Conservation (phyloP, 1,140 invertebrate species). For the Papilio dardanus region DNA sequence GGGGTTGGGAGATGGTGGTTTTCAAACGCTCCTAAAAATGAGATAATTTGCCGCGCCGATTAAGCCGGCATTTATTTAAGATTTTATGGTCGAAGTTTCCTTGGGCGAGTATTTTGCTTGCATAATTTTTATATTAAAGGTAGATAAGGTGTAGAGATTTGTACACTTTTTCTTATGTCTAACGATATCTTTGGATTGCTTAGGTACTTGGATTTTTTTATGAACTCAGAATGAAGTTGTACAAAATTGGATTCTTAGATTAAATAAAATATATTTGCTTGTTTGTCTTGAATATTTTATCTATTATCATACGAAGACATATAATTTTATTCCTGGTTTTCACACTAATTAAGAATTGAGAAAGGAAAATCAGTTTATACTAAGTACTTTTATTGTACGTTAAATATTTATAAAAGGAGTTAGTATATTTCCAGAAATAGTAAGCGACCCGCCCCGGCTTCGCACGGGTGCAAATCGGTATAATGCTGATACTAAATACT, state of each 20-base stretch:
- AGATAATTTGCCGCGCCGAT: constrained; percentile 64
- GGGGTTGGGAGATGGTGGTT: constrained; percentile 25
- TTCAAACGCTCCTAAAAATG: constrained; percentile 52
- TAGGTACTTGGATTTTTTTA: neutral
- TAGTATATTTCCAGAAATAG: no score
- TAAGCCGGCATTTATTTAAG: constrained; percentile 58
- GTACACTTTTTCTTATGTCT: constrained; percentile 36
- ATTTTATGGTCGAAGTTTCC: constrained; percentile 60
- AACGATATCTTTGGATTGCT: constrained; percentile 31
- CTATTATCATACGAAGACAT: no score
- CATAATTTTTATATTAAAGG: constrained; percentile 61
- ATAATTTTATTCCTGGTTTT: no score
- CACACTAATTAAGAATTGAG: neutral
- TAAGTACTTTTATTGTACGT: no score
- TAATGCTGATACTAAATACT: no score
- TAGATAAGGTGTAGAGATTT: constrained; percentile 42
- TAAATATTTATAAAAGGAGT: no score
- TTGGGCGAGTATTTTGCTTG: constrained; percentile 49
- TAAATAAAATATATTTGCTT: no score
- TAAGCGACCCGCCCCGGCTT: no score
- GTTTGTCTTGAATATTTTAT: neutral
- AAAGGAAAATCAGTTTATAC: no score
- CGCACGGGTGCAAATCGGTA: no score
- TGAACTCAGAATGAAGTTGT: neutral
- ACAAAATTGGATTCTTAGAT: neutral